Evolutionary conservation across 1,140 invertebrate genomes (phyloP), one percentile per base, ranked within the genome.

Genomic region (Drosophila biarmipes): DNA sequence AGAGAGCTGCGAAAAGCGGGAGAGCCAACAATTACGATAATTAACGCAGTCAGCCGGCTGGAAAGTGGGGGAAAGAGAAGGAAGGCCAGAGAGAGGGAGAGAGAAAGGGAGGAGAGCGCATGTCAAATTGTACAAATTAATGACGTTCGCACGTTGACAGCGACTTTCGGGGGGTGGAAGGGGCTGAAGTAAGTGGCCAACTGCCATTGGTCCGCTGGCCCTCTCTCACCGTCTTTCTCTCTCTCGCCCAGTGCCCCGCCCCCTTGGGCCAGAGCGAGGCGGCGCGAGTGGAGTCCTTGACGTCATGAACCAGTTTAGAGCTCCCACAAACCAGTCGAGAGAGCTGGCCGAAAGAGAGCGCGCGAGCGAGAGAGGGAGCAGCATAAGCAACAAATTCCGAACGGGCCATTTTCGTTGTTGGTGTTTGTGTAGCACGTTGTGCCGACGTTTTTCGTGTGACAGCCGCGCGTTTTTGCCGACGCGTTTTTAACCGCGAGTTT

Each of bases 91-190:
- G 21, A 42, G 35, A 48, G 46, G 43, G 21, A 42, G 35, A 48
- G 31, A 43, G 15, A 29, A 35, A 43, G 45, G 40, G 34, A 35
- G 45, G 61, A 62, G 74, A 85, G 75, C 73, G 75, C 85, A 89
- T 79, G 85, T 91, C 90, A 91, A 91, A 91, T 91, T 86, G 76
- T 73, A 76, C 63, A 86, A 91, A 91, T 90, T 91, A 64, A 91
- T 91, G 89, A 91, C 90, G 89, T 85, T 69, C 67, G 57, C 68
- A 78, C 76, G 84, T 89, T 91, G 89, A 91, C 87, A 91, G 87
- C 87, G 64, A 51, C 27, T 19, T 31, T 59, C 21, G 15, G 31
- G 68, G 38, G 51, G 51, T 46, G 24, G 7, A 52, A 43, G 27
- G 48, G 31, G 38, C 49, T 35, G 37, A 14, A 17, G 40, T 14